These are phyloP conservation scores for Andrena cerasifolii DNA, from an alignment of 1,140 invertebrate species.

Conservation along the genomic window DNA sequence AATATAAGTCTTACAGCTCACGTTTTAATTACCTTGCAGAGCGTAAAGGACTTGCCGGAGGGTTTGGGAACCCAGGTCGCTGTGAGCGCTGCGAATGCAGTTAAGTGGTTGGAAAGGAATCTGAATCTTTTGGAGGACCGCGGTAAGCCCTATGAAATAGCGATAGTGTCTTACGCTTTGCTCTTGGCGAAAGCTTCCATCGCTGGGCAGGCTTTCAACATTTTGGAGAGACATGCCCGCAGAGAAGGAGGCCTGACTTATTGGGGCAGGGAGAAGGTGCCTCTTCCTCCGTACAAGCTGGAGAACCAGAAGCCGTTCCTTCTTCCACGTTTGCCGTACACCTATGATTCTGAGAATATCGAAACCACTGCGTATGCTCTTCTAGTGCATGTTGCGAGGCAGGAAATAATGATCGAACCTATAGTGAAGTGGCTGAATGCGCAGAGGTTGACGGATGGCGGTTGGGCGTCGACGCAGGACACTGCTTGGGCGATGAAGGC, in stretches of 20 bases:
- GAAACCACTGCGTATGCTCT: conserved; percentile 96
- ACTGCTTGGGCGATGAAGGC: conserved; percentile 95
- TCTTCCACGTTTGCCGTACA: conserved; percentile 92
- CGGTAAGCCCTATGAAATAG: conserved; percentile 91
- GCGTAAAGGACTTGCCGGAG: conserved; percentile 91
- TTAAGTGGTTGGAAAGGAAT: conserved; percentile 93
- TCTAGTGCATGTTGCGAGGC: conserved; percentile 92
- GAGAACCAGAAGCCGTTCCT: conserved; percentile 96
- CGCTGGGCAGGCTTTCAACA: conserved; percentile 91
- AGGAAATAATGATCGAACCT: conserved; percentile 90
- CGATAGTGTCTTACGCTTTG: conserved; percentile 94
- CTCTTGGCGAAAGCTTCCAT: conserved; percentile 89
- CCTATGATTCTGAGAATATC: conserved; percentile 95
- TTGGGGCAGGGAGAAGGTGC: conserved; percentile 91
- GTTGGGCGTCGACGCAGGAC: conserved; percentile 97
- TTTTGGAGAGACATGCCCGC: conserved; percentile 86
- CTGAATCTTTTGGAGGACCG: conserved; percentile 87
- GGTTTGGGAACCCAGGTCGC: conserved; percentile 88
- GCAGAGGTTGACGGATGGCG: conserved; percentile 94
- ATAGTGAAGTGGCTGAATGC: conserved; percentile 97
- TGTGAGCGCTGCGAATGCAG: conserved; percentile 87
- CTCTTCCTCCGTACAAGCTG: conserved; percentile 90
- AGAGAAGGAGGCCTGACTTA: conserved; percentile 91
- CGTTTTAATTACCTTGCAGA: conserved; percentile 91
- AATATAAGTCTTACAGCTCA: conserved; percentile 95